Conservation (phyloP, 2,888 invertebrate genomes). For the Tuta absoluta region DNA sequence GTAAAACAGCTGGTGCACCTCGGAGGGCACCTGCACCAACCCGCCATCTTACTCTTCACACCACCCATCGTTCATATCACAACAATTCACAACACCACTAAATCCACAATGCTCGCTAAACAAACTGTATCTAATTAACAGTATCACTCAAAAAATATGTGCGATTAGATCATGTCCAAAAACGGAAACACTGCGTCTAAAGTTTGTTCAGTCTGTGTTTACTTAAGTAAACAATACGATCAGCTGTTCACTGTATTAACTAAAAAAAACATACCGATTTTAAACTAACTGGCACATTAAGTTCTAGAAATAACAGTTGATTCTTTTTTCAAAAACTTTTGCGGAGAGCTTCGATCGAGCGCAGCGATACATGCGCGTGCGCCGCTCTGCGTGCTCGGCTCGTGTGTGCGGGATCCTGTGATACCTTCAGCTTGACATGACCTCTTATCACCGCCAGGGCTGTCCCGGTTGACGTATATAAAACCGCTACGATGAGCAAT, state of each 20-base stretch:
- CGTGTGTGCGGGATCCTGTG: constrained; percentile 47
- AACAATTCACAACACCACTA: constrained; percentile 36
- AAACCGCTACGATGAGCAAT: not conserved
- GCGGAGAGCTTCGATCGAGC: constrained; percentile 25
- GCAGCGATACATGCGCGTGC: constrained; percentile 54
- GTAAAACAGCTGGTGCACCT: constrained; percentile 58
- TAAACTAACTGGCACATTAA: not conserved
- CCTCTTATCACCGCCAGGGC: constrained; percentile 60
- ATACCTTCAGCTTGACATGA: constrained; percentile 39
- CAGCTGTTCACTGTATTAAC: constrained; percentile 44
- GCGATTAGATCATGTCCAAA: constrained; percentile 58
- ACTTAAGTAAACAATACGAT: constrained; percentile 57
- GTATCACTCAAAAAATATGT: constrained; percentile 37
- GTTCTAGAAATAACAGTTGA: not conserved
- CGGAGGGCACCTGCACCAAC: constrained; percentile 53
- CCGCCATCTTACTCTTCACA: constrained; percentile 60
- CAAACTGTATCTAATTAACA: constrained; percentile 56
- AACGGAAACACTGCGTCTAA: constrained; percentile 39
- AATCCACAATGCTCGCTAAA: constrained; percentile 33
- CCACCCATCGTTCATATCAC: constrained; percentile 58
- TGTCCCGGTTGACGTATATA: not conserved
- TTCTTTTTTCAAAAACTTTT: not conserved
- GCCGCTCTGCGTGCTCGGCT: constrained; percentile 44
- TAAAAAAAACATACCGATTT: not conserved
- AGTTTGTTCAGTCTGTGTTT: constrained; percentile 51